A percentile compares a stretch with the other conserved stretches of the same genome.
These are phyloP conservation scores for Chascanopsetta lugubris DNA, from an alignment of 2,113 vertebrate species.

Conservation along the genomic window DNA sequence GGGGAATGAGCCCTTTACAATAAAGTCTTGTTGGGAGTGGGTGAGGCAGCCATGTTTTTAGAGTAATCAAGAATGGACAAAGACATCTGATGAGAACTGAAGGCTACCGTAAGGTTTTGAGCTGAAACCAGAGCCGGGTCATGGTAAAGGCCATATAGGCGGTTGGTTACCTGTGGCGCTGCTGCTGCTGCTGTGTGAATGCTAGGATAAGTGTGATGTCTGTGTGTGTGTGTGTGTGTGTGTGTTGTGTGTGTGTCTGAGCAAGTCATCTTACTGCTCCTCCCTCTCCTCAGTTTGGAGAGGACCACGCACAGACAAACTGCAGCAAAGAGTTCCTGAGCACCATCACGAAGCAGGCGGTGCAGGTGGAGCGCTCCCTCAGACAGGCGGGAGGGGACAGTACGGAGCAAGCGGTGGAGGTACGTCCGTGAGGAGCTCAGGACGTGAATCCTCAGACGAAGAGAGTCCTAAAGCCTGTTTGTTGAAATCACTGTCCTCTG, in stretches of 20 bases:
- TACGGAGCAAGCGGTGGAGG: slow-evolving; percentile 75
- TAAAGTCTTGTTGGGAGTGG: no score
- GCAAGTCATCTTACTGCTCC: background rate
- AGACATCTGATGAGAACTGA: no score
- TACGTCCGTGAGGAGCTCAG: slow-evolving; percentile 29
- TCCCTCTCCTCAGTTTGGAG: slow-evolving; percentile 76
- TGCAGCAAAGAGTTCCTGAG: slow-evolving; percentile 82
- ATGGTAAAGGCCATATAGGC: no score
- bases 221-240: no score
- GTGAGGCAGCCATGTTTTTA: no score
- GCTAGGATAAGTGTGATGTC: no score
- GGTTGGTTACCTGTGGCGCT: no score
- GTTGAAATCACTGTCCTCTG: background rate
- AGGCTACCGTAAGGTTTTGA: no score
- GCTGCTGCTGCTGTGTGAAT: no score
- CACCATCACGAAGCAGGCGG: slow-evolving; percentile 84
- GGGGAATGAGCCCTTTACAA: no score
- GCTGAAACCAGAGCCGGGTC: no score
- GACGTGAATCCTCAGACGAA: background rate
- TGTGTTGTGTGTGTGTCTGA: background rate
- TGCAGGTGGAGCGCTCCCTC: slow-evolving; percentile 83
- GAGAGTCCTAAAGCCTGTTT: background rate
- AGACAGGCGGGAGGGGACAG: slow-evolving; percentile 81
- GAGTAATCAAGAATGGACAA: no score
- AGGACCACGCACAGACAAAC: slow-evolving; percentile 79